Evolutionary conservation across 2,888 invertebrate genomes (phyloP).

Genomic region (Penaeus monodon): DNA sequence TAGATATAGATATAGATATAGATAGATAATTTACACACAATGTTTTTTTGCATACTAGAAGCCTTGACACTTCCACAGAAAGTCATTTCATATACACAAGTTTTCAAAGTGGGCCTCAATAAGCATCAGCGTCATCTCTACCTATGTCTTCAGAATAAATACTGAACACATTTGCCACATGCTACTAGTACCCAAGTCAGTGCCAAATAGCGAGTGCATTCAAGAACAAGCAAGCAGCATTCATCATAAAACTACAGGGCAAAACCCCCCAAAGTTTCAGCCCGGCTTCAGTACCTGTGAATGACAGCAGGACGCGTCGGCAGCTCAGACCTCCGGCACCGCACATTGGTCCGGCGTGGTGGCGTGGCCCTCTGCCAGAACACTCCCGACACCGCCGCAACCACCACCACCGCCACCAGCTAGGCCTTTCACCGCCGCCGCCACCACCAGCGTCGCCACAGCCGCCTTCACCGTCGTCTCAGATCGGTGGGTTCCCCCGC

Average conservation of each 20-base stretch:
- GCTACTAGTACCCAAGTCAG: too few species aligned
- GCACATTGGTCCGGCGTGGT: slow-evolving; percentile 3
- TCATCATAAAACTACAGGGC: background rate
- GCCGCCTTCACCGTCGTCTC: slow-evolving; percentile 1
- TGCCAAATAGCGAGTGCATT: too few species aligned
- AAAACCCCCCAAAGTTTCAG: too few species aligned
- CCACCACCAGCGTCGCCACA: background rate
- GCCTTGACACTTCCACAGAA: background rate
- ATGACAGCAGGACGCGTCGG: slow-evolving; percentile 11
- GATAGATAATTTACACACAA: background rate
- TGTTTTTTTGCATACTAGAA: background rate
- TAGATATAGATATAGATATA: background rate
- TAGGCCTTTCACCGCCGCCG: background rate
- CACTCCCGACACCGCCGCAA: slow-evolving; percentile 1
- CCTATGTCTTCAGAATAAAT: too few species aligned
- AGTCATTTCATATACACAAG: background rate
- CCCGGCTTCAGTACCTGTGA: slow-evolving; percentile 10
- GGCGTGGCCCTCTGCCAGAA: background rate
- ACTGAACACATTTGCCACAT: too few species aligned
- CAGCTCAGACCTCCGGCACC: background rate
- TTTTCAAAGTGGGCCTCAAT: too few species aligned
- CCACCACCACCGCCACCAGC: too few species aligned
- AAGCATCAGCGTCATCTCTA: too few species aligned
- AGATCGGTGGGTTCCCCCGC: background rate
- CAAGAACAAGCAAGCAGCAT: too few species aligned